Percentiles rank a stretch among this genome's conserved stretches.
These are phyloP conservation scores for Drosophila bifasciata DNA, from an alignment of 1,140 invertebrate species.

Conservation along the genomic window DNA sequence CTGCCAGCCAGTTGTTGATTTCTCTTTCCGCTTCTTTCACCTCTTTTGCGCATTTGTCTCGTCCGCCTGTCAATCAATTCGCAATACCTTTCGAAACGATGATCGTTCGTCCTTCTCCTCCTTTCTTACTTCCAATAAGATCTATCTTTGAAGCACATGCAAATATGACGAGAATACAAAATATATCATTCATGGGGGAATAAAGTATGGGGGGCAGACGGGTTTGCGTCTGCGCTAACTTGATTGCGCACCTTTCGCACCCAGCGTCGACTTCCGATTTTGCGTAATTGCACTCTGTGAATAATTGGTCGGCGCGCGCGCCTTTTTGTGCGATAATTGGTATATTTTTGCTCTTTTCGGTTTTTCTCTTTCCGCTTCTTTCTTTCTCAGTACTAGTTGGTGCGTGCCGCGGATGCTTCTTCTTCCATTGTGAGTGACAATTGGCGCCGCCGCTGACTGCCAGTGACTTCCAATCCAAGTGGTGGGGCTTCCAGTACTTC, in stretches of 20 bases:
- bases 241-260: constrained; percentile 18
- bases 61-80: constrained; percentile 48
- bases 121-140: constrained; percentile 4
- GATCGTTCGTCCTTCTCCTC: constrained; percentile 14
- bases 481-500: constrained; percentile 69
- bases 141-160: constrained; percentile 40
- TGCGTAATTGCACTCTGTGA: too few relatives aligned
- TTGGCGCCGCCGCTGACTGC: constrained; percentile 57
- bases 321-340: constrained; percentile 16
- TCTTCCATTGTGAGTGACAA: constrained; percentile 74
- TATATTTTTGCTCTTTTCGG: constrained; percentile 16
- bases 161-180: constrained; percentile 39
- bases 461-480: constrained; percentile 36
- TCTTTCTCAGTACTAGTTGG: constrained; percentile 15
- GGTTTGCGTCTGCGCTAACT: constrained; percentile 9
- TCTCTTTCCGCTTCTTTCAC: constrained; percentile 31
- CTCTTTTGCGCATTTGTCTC: constrained; percentile 49
- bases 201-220: too few relatives aligned
- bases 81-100: constrained; percentile 50
- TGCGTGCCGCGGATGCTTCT: constrained; percentile 53
- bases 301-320: constrained; percentile 14
- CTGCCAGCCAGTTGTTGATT: constrained; percentile 32
- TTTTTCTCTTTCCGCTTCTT: constrained; percentile 27
- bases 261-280: not conserved
- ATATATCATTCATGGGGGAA: constrained; percentile 12